Base-by-base conservation (phyloP, 1,140 invertebrate genomes). In the Streblospio benedicti region DNA sequence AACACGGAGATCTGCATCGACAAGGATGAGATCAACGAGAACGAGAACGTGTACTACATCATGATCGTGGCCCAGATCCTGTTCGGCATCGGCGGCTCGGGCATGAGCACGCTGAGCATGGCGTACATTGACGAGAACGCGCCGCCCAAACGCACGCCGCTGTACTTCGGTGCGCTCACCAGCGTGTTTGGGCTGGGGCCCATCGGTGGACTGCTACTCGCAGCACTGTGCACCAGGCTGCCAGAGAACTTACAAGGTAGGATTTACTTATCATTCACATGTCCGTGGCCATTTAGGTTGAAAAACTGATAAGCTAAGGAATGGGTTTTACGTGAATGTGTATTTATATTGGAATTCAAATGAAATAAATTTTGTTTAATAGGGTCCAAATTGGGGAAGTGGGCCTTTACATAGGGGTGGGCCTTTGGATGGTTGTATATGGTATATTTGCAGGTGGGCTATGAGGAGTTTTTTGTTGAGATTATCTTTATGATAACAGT, bases 51-150 rank as follows among this genome's bases (percentile, higher is more conserved):
- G n/a, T 63, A 50, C 50, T 38, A 28, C 16, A 30, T 63, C 14
- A 44, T 63, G 14, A 32, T 60, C 2, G 12, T 35, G 0, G 57
- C 45, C 14, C 51, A 60, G 33, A 18, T 58, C 9, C 43, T 63
- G 12, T 32, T 33, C 30, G 61, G 61, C 3, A 38, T 51, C 6
- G 61, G 61, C 4, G 20, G 47, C 4, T 60, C 61, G 38, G 57
- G 43, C 1, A 44, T 53, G 4, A 35, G 32, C 43, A 60, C 64
- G 9, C 62, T 67, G n/a, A 28, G 56, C 2, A 54, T 65, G 14
- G 52, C 54, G 12, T 67, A 66, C 45, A 32, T 67, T 20, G 66
- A 67, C 57, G 62, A 66, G 35, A 66, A 61, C 28, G 59, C 45
- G 12, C 35, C 63, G 6, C 58, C 55, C 23, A 25, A 57, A 2